Evolutionary conservation across 2,797 vertebrate genomes (phyloP).

Genomic region (Sebastes elongatus): DNA sequence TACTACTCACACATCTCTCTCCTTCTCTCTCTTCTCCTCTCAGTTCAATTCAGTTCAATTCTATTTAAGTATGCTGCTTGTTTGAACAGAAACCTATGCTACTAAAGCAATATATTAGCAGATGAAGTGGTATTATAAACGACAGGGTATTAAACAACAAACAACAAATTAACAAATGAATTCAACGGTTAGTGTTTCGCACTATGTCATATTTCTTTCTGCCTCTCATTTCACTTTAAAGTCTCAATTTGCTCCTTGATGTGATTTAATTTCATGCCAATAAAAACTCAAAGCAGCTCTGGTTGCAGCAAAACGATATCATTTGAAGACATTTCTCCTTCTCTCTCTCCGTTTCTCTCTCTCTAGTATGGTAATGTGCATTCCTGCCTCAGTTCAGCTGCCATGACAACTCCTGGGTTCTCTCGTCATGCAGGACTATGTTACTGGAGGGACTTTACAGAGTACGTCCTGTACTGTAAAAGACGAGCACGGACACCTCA

Average conservation of each 20-base stretch:
- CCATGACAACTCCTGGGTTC: constrained; percentile 72
- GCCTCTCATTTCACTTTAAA: constrained; percentile 6
- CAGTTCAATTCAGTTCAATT: constrained; percentile 6
- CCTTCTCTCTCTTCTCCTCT: constrained; percentile 19
- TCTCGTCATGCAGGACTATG: constrained; percentile 28
- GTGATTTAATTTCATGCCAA: constrained; percentile 23
- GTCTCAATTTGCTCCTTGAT: constrained; percentile 39
- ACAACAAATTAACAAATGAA: not conserved
- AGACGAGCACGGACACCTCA: constrained; percentile 6
- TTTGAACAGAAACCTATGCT: not conserved
- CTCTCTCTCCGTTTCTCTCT: not conserved
- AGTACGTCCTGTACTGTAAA: constrained; percentile 26
- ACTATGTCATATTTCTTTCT: not conserved
- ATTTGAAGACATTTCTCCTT: constrained; percentile 25
- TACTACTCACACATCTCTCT: constrained; percentile 43
- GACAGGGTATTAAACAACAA: constrained; percentile 1
- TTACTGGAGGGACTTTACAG: constrained; percentile 33
- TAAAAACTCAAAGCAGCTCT: constrained; percentile 33
- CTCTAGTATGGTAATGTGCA: constrained; percentile 60
- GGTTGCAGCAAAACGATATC: constrained; percentile 38
- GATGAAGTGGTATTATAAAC: not conserved
- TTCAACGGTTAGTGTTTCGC: not conserved
- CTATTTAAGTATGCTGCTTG: not conserved
- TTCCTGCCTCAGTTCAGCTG: constrained; percentile 69
- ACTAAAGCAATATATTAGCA: not conserved